Evolutionary conservation across 2,797 vertebrate genomes (phyloP).

Genomic region (Sciurus vulgaris): DNA sequence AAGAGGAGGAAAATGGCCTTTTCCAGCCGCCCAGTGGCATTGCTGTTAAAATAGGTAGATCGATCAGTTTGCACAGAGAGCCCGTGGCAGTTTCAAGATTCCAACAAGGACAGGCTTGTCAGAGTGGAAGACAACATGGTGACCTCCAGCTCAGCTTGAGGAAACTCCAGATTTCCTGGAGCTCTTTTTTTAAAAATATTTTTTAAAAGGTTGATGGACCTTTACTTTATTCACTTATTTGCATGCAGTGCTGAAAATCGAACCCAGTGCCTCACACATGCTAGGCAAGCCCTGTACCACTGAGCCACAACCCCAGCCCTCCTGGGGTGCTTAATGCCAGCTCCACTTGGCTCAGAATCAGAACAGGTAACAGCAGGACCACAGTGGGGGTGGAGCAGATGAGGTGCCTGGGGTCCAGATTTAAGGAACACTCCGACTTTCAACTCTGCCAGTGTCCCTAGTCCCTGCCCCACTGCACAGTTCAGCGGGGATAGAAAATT

Average conservation of each 20-base stretch:
- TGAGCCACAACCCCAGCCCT: no score
- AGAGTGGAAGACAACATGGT: not conserved
- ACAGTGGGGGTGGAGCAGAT: not conserved
- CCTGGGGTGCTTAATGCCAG: not conserved
- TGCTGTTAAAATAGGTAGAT: no score
- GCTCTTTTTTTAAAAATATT: no score
- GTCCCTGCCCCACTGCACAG: not conserved
- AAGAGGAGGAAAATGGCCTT: constrained; percentile 10
- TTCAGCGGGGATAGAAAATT: not conserved
- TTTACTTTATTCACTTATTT: no score
- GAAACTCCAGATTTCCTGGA: constrained; percentile 25
- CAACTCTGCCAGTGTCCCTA: not conserved
- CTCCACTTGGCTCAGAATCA: not conserved
- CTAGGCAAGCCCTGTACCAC: no score
- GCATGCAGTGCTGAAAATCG: no score
- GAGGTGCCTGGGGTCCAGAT: not conserved
- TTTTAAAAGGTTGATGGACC: no score
- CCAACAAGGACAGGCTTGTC: not conserved
- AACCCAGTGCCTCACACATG: no score
- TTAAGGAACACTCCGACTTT: not conserved
- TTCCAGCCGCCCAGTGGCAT: not conserved
- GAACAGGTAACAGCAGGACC: not conserved
- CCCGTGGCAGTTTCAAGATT: not conserved
- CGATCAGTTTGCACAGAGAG: not conserved
- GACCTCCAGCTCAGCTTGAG: not conserved